Evolutionary conservation across 2,888 invertebrate species (phyloP), one percentile per base, ranked within the genome.

Genomic region (Schizotus pectinicornis): DNA sequence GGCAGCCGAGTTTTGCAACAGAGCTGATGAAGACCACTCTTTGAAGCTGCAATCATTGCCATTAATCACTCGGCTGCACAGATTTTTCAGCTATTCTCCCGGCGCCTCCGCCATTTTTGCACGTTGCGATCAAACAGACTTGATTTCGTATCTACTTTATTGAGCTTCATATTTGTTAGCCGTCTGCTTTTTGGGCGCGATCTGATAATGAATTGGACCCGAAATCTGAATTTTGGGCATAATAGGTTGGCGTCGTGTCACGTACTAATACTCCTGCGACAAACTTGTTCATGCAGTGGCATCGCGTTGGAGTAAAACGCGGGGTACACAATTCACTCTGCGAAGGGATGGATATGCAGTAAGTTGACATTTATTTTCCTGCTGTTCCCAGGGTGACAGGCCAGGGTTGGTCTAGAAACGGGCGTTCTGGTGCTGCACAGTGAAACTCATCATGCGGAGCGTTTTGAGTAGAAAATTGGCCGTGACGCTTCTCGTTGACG

Each of bases 401-500:
- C 14, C 13, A 8, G 7, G 7, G 22, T 42, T 32, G 14, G 35
- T 33, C 35, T 55, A 22, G 47, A 47, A 41, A 22, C 22, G 22
- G 22, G 22, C 22, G 9, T 48, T 48, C 14, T 50, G 9, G 22
- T 41, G 8, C 22, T 14, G 32, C 14, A 39, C 11, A 52, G 41
- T 42, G 37, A 36, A 38, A 46, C 48, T 43, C 34, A 33, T 47
- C 46, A 41, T 47, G 57, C 12, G 9, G n/a, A 57, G 12, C 39
- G 36, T 35, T 47, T 42, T 31, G 30, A 30, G 30, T 42, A 30
- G 11, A 42, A 59, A 59, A 59, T 59, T 55, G 55, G 33, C 38
- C 32, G 34, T 50, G 59, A 55, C 51, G 36, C 37, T 38, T 59
- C 41, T 46, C 49, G 48, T 54, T 59, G 48, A 55, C 59, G 49